phyloP scores from a whole-genome alignment of 2,113 vertebrate species.

The Motacilla tschutschensis region DNA sequence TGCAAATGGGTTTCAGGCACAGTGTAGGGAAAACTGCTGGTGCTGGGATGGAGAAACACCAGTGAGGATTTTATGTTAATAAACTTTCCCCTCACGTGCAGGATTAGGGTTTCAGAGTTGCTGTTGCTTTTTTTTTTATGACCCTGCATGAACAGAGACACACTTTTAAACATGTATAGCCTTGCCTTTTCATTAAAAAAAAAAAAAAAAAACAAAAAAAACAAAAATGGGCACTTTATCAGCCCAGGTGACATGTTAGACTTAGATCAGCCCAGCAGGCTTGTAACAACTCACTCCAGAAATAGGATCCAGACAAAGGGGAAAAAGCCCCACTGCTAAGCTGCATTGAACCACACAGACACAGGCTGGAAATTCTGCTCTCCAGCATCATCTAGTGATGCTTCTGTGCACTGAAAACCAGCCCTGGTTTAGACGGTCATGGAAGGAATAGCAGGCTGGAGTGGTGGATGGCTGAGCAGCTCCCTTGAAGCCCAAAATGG shows the following conservation, averaged over 20 bases:
- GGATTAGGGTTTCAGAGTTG: neutral
- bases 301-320: neutral
- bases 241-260: neutral
- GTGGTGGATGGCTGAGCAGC: neutral
- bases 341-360: neutral
- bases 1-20: neutral
- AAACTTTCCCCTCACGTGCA: accelerated
- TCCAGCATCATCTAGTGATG: constrained; percentile 30
- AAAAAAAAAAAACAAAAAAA: neutral
- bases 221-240: neutral
- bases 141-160: neutral
- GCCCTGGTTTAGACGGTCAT: neutral
- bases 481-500: neutral
- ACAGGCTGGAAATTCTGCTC: neutral
- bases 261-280: neutral
- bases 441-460: neutral
- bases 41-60: neutral
- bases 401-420: neutral
- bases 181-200: neutral
- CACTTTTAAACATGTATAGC: neutral
- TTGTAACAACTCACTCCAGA: neutral
- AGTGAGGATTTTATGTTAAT: neutral
- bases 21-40: neutral
- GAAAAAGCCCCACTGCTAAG: accelerated
- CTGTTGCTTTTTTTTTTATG: neutral